A percentile compares a stretch with the other conserved stretches of the same genome.
Evolutionary conservation across 2,797 vertebrate species (phyloP).

Genomic region (Cyclura pinguis): DNA sequence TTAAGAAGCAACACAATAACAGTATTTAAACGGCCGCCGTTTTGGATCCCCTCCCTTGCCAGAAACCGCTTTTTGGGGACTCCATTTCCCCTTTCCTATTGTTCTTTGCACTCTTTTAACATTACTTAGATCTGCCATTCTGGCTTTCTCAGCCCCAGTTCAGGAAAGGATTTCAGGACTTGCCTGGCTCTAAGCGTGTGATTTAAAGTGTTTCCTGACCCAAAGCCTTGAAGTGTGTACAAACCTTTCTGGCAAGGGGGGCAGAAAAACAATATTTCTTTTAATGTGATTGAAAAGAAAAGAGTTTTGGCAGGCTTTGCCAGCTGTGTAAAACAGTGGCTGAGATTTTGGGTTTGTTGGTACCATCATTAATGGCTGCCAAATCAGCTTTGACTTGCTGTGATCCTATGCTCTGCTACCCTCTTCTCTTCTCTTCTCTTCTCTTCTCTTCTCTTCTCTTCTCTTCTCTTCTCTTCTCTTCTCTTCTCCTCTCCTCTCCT

Average conservation of each 20-base stretch:
- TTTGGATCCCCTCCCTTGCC: background rate
- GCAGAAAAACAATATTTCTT: background rate
- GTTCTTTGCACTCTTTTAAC: background rate
- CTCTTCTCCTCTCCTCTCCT: no score
- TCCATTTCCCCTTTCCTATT: background rate
- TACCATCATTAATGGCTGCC: no score
- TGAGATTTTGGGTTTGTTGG: background rate
- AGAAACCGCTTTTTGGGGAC: background rate
- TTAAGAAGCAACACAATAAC: background rate
- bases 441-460: no score
- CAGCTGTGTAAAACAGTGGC: background rate
- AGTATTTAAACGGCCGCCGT: background rate
- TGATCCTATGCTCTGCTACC: no score
- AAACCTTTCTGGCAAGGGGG: background rate
- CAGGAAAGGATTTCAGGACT: conserved; percentile 6
- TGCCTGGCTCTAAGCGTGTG: background rate
- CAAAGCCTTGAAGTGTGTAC: background rate
- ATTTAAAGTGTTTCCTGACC: conserved; percentile 18
- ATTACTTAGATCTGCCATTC: background rate
- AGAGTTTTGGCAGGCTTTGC: background rate
- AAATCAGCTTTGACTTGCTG: no score
- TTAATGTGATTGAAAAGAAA: background rate
- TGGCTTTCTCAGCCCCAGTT: background rate
- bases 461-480: no score
- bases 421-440: no score